Evolutionary conservation across 2,113 vertebrate genomes (phyloP).

Genomic region (Numida meleagris): DNA sequence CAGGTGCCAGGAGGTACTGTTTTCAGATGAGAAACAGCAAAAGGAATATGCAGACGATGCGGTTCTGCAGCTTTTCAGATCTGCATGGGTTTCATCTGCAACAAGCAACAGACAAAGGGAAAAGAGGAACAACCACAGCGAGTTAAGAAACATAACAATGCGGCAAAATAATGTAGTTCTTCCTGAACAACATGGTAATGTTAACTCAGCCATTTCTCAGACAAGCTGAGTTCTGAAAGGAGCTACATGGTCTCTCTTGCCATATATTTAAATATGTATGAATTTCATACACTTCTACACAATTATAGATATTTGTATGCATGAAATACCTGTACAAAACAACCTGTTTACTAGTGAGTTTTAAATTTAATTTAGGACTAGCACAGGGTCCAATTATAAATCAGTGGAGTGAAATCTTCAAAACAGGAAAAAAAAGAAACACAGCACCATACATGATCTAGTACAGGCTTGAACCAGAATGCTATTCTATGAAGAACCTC

Average conservation of each 20-base stretch:
- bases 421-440: background rate
- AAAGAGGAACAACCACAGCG: background rate
- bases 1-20: slow-evolving; percentile 69
- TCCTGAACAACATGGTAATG: background rate
- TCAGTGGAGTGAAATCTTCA: background rate
- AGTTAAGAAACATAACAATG: slow-evolving; percentile 48
- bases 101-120: slow-evolving; percentile 17
- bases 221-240: slow-evolving; percentile 22
- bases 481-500: fast-evolving
- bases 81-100: slow-evolving; percentile 27
- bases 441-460: background rate
- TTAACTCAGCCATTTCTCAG: slow-evolving; percentile 36
- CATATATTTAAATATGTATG: slow-evolving; percentile 40
- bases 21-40: slow-evolving; percentile 59
- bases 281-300: background rate
- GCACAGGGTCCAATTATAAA: slow-evolving; percentile 7
- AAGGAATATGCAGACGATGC: slow-evolving; percentile 61
- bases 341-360: slow-evolving; percentile 42
- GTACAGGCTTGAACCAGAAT: background rate
- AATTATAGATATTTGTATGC: slow-evolving; percentile 43
- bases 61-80: slow-evolving; percentile 53
- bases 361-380: slow-evolving; percentile 43
- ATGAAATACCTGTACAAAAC: slow-evolving; percentile 50
- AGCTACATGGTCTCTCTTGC: background rate
- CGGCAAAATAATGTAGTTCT: slow-evolving; percentile 15